Percentiles rank a stretch among this genome's conserved stretches.
phyloP scores from a whole-genome alignment of 2,888 invertebrate genomes.

The Drosophila prostipennis region DNA sequence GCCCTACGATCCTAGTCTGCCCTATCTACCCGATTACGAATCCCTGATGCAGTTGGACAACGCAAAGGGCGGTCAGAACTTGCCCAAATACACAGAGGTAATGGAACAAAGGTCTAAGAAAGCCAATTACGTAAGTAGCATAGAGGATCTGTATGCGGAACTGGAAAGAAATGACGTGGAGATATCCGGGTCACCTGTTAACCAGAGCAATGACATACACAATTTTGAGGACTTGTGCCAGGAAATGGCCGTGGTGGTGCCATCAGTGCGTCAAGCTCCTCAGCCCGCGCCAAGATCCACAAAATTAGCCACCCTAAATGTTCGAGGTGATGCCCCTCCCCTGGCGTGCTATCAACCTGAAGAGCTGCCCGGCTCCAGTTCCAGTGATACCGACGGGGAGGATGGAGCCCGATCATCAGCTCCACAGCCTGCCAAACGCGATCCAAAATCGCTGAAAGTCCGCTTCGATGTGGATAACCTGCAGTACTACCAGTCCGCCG shows the following conservation, averaged over 20 bases:
- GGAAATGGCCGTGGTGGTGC: slow-evolving; percentile 46
- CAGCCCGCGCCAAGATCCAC: slow-evolving; percentile 57
- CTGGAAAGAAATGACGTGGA: slow-evolving; percentile 35
- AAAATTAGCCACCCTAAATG: slow-evolving; percentile 57
- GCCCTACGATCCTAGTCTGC: slow-evolving; percentile 50
- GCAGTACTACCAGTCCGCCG: slow-evolving; percentile 63
- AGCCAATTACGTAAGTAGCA: slow-evolving; percentile 54
- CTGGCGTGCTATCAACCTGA: slow-evolving; percentile 58
- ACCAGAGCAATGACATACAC: slow-evolving; percentile 26
- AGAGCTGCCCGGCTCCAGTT: slow-evolving; percentile 58
- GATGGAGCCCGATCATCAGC: slow-evolving; percentile 10
- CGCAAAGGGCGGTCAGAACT: slow-evolving; percentile 11
- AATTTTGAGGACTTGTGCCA: slow-evolving; percentile 62
- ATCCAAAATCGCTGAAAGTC: slow-evolving; percentile 60
- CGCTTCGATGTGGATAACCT: slow-evolving; percentile 76
- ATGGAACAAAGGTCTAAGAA: slow-evolving; percentile 32
- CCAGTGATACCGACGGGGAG: slow-evolving; percentile 51
- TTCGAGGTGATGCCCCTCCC: slow-evolving; percentile 52
- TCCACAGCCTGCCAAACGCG: slow-evolving; percentile 60
- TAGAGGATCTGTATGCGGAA: slow-evolving; percentile 66
- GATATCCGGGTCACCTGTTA: background rate
- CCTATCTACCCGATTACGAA: slow-evolving; percentile 67
- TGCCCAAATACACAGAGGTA: slow-evolving; percentile 63
- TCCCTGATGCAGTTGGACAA: slow-evolving; percentile 58
- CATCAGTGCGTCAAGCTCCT: slow-evolving; percentile 44